Conservation (phyloP, 2,113 vertebrate species). For the Elanus axillaris region DNA sequence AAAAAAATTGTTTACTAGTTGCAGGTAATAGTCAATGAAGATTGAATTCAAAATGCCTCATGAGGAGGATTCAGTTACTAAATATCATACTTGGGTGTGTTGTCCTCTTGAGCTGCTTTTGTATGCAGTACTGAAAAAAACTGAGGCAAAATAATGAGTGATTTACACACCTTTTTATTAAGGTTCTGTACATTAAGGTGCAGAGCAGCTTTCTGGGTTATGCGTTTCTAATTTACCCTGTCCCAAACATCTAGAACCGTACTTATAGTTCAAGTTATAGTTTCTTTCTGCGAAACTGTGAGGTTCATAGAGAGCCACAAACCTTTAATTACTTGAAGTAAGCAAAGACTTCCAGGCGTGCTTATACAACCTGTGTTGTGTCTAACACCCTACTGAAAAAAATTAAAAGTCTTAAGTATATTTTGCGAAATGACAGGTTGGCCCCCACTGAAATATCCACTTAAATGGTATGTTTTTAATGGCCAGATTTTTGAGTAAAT, state of each 20-base stretch:
- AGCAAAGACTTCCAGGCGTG: not conserved
- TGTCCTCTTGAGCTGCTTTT: not conserved
- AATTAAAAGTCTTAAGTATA: not conserved
- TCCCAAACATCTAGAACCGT: not conserved
- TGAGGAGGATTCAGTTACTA: not conserved
- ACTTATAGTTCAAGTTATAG: not conserved
- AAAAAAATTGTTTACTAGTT: not conserved
- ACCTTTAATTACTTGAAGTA: not conserved
- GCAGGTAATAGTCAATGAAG: not conserved
- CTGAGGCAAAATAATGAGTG: not conserved
- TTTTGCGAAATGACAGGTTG: not conserved
- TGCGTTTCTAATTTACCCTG: not conserved
- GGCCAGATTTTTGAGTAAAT: not conserved
- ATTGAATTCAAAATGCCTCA: not conserved
- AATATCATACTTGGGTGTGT: not conserved
- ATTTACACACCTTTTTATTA: not conserved
- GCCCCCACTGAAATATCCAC: not conserved
- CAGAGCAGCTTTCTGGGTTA: not conserved
- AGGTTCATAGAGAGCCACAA: not conserved
- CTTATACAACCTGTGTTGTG: not conserved
- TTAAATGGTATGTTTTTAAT: not conserved
- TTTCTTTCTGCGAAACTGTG: not conserved
- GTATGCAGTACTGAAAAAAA: not conserved
- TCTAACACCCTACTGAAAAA: not conserved
- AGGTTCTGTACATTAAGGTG: not conserved